These are phyloP conservation scores for Labeo rohita DNA, from an alignment of 2,113 vertebrate species.

Conservation along the genomic window DNA sequence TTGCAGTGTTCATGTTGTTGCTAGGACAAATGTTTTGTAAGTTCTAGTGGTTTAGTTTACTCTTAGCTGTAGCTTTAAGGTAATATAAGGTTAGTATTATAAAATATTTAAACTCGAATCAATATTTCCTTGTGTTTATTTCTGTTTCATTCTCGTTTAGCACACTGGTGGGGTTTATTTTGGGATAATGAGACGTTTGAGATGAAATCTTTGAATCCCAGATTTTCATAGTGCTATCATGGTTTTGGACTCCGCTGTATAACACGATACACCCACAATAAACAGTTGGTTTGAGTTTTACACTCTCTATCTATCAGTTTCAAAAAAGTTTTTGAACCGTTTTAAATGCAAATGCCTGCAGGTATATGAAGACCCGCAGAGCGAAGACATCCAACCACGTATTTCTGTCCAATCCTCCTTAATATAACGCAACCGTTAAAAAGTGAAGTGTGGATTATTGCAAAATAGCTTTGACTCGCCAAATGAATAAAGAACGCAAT, in stretches of 20 bases:
- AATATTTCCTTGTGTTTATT: background rate
- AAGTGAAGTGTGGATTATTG: constrained; percentile 17
- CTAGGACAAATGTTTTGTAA: background rate
- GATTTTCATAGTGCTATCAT: background rate
- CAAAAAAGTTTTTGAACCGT: background rate
- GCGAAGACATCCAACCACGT: constrained; percentile 8
- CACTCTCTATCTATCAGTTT: background rate
- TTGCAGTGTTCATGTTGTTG: background rate
- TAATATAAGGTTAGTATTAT: background rate
- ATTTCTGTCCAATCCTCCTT: background rate
- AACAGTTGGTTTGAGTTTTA: background rate
- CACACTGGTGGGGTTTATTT: background rate
- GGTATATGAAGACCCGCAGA: background rate
- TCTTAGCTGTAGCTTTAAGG: background rate
- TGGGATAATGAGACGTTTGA: background rate
- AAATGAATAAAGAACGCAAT: constrained; percentile 21
- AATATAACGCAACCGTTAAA: constrained; percentile 17
- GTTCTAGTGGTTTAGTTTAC: background rate
- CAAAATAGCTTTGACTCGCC: constrained; percentile 25
- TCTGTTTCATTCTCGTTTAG: background rate
- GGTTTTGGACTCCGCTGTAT: background rate
- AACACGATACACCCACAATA: background rate
- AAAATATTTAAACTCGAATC: background rate
- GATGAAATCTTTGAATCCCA: background rate
- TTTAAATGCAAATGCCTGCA: constrained; percentile 14